phyloP scores from a whole-genome alignment of 2,888 invertebrate species.

The Toxonevra muliebris region DNA sequence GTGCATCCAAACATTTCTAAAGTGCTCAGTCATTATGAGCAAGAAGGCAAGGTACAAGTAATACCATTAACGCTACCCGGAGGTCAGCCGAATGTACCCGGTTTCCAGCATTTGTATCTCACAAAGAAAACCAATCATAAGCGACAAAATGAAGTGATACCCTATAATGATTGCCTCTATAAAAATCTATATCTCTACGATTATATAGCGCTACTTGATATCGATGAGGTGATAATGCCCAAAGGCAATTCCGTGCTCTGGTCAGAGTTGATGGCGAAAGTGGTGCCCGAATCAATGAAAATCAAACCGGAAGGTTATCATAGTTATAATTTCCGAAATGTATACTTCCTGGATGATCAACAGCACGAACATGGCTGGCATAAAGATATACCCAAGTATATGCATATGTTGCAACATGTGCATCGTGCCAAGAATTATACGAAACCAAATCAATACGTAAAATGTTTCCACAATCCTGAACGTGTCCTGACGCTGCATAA shows the following conservation, averaged over 20 bases:
- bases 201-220: constrained; percentile 89
- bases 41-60: constrained; percentile 75
- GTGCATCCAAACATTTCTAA: constrained; percentile 93
- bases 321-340: constrained; percentile 88
- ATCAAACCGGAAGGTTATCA: constrained; percentile 70
- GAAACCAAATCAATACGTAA: constrained; percentile 91
- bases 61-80: constrained; percentile 87
- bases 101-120: constrained; percentile 88
- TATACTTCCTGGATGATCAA: constrained; percentile 91
- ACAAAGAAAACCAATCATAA: constrained; percentile 93
- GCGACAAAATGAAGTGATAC: constrained; percentile 92
- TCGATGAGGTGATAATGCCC: constrained; percentile 96
- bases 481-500: constrained; percentile 90
- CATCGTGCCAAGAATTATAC: constrained; percentile 91
- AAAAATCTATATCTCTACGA: constrained; percentile 90
- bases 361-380: constrained; percentile 82
- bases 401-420: constrained; percentile 95
- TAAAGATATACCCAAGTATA: constrained; percentile 82
- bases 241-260: constrained; percentile 74
- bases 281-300: constrained; percentile 72
- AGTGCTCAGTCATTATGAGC: constrained; percentile 73
- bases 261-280: constrained; percentile 80
- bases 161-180: constrained; percentile 96
- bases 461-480: constrained; percentile 93
- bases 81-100: constrained; percentile 88